These are phyloP conservation scores for Kryptopterus vitreolus DNA, from an alignment of 2,797 vertebrate species.

Conservation along the genomic window DNA sequence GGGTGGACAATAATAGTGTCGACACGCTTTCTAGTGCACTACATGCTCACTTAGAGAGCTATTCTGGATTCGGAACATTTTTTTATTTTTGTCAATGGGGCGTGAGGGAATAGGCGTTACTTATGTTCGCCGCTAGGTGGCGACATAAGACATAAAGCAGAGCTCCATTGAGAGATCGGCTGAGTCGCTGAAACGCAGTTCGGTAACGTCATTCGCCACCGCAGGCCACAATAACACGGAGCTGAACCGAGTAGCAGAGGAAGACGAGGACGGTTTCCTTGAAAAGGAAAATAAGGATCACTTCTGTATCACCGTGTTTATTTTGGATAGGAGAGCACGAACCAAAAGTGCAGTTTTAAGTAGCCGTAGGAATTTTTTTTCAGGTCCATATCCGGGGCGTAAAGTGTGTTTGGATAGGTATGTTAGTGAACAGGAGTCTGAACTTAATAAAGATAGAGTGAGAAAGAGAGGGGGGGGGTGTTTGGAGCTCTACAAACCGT, in stretches of 20 bases:
- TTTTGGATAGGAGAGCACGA: neutral
- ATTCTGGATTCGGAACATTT: neutral
- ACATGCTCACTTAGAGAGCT: neutral
- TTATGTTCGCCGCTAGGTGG: neutral
- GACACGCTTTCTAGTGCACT: neutral
- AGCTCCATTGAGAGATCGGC: neutral
- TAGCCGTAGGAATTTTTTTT: neutral
- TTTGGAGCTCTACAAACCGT: neutral
- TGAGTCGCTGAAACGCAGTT: constrained; percentile 30
- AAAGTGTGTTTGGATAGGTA: neutral
- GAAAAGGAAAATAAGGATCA: neutral
- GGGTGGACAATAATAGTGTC: neutral
- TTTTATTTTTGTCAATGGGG: constrained; percentile 26
- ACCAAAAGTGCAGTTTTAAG: neutral
- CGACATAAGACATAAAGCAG: constrained; percentile 25
- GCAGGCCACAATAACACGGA: constrained; percentile 46
- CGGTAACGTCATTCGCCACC: constrained; percentile 31
- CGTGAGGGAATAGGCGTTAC: neutral
- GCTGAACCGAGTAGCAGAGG: neutral
- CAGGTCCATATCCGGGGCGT: neutral
- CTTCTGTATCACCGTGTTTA: constrained; percentile 3
- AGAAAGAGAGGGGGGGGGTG: neutral
- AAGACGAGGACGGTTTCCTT: neutral
- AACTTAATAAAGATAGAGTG: constrained; percentile 27
- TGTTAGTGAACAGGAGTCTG: constrained; percentile 31